Conservation (phyloP, 2,113 vertebrate genomes). For the Salvelinus fontinalis region DNA sequence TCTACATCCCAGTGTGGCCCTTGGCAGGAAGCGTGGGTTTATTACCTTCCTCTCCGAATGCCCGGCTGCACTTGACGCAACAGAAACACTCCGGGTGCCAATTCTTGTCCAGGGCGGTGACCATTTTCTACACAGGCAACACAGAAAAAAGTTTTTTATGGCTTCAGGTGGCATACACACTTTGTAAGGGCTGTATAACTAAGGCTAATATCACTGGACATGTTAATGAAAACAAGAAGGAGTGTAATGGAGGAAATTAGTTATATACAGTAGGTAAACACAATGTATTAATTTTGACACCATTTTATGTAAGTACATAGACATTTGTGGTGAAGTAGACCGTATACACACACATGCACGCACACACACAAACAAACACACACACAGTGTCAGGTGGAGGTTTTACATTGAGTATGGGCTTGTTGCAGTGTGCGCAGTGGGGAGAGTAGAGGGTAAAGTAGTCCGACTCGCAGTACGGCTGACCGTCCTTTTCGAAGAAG, state of each 20-base stretch:
- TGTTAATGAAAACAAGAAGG: no score
- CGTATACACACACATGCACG: not conserved
- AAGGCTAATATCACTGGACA: not conserved
- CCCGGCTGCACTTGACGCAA: slow-evolving; percentile 85
- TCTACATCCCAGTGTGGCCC: not conserved
- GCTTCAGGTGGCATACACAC: not conserved
- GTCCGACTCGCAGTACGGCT: slow-evolving; percentile 88
- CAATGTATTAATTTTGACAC: not conserved
- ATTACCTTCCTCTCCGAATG: slow-evolving; percentile 89
- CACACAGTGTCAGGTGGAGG: slow-evolving; percentile 2
- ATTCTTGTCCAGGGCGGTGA: slow-evolving; percentile 87
- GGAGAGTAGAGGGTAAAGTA: slow-evolving; percentile 90
- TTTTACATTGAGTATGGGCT: slow-evolving; percentile 88
- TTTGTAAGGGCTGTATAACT: not conserved
- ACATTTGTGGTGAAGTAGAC: not conserved
- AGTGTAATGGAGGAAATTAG: no score
- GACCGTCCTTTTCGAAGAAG: slow-evolving; percentile 91
- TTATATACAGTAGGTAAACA: not conserved
- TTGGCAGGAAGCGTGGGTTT: slow-evolving; percentile 3
- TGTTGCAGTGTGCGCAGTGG: slow-evolving; percentile 85
- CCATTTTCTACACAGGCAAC: slow-evolving; percentile 83
- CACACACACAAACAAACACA: not conserved
- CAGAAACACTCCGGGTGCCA: slow-evolving; percentile 95
- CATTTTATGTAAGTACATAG: not conserved
- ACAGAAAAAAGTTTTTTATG: not conserved